phyloP scores from a whole-genome alignment of 2,888 invertebrate genomes.

The Mechanitis messenoides region DNA sequence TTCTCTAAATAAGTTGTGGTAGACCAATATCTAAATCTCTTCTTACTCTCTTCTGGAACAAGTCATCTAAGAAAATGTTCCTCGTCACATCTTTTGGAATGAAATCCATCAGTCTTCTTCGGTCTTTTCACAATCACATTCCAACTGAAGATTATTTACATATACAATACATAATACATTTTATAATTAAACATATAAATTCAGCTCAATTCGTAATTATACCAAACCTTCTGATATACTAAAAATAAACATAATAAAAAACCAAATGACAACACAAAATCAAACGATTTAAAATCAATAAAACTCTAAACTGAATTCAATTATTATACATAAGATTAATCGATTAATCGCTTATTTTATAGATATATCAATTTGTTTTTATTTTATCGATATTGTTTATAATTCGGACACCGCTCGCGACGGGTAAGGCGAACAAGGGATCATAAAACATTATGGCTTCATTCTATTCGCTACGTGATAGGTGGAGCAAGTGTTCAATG shows the following conservation, averaged over 20 bases:
- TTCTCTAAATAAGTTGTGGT: no score
- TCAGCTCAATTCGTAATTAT: no score
- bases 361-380: slow-evolving; percentile 30
- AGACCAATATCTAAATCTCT: not conserved
- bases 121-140: no score
- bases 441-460: slow-evolving; percentile 74
- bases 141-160: no score
- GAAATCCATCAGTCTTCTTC: no score
- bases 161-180: no score
- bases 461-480: slow-evolving; percentile 76
- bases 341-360: not conserved
- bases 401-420: slow-evolving; percentile 63
- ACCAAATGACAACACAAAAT: not conserved
- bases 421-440: slow-evolving; percentile 72
- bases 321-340: not conserved
- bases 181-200: no score
- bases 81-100: no score
- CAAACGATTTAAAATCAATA: not conserved
- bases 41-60: not conserved
- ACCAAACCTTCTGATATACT: no score
- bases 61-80: no score
- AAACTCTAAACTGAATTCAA: not conserved
- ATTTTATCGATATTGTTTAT: slow-evolving; percentile 51
- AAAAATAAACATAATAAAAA: not conserved
- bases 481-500: slow-evolving; percentile 65